These are phyloP conservation scores for Apostichopus californicus DNA, from an alignment of 35 echinoderm and acorn worm genomes.

Conservation along the genomic window DNA sequence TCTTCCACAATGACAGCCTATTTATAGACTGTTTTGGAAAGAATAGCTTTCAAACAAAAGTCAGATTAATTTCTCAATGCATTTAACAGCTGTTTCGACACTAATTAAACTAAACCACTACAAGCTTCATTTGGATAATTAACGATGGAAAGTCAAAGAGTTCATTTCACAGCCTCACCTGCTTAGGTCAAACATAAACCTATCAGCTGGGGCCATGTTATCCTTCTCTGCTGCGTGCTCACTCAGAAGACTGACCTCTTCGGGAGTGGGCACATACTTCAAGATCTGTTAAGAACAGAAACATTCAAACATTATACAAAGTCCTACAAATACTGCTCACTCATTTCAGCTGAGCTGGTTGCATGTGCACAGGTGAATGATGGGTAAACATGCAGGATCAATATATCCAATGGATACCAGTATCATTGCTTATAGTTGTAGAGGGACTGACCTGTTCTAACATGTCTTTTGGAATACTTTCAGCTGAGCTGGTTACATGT, in stretches of 20 bases:
- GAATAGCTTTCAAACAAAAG: too few species aligned
- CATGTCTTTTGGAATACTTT: conserved; percentile 92
- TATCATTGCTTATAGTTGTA: not conserved
- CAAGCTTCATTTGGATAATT: too few species aligned
- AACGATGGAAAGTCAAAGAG: too few species aligned
- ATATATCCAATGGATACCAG: too few species aligned
- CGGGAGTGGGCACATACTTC: conserved; percentile 92
- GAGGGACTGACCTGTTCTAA: conserved; percentile 80
- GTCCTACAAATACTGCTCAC: not conserved
- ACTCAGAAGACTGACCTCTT: conserved; percentile 78
- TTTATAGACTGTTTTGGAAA: too few species aligned
- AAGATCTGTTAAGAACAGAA: conserved; percentile 70
- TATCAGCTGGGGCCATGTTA: conserved; percentile 94
- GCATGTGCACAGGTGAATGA: not conserved
- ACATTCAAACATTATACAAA: not conserved
- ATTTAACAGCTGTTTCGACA: too few species aligned
- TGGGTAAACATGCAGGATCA: not conserved
- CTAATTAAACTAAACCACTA: too few species aligned
- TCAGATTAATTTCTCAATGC: too few species aligned
- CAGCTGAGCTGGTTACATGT: conserved; percentile 7
- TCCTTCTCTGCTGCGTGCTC: conserved; percentile 85
- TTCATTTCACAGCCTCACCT: conserved; percentile 11
- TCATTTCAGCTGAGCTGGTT: not conserved
- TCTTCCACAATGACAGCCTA: too few species aligned
- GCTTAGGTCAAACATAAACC: conserved; percentile 94